These are phyloP conservation scores for Aphyosemion australe DNA, from an alignment of 2,113 vertebrate genomes.

Conservation along the genomic window DNA sequence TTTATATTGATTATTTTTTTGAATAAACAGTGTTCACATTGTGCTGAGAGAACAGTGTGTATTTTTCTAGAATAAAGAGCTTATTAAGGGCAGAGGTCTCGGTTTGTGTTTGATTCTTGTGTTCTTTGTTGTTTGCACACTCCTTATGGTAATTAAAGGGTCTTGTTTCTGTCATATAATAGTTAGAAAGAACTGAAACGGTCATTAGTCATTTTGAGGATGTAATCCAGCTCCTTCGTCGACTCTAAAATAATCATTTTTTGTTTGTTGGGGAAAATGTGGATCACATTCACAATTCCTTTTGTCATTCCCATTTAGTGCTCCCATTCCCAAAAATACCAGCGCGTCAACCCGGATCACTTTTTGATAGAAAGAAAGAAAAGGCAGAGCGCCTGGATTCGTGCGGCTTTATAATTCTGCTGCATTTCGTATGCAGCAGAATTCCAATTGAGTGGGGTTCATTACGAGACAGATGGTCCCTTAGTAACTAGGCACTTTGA, in stretches of 20 bases:
- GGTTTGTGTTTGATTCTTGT: constrained; percentile 11
- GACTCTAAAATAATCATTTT: no score
- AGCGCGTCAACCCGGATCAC: constrained; percentile 46
- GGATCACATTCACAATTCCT: constrained; percentile 14
- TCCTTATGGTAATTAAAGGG: not conserved
- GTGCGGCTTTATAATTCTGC: constrained; percentile 45
- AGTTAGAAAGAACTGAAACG: not conserved
- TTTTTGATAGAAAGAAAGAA: constrained; percentile 33
- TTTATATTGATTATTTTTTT: constrained; percentile 42
- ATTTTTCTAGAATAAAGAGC: constrained; percentile 1
- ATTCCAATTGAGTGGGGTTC: constrained; percentile 56
- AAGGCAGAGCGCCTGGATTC: constrained; percentile 29
- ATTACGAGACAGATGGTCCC: constrained; percentile 72
- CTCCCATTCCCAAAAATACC: constrained; percentile 32
- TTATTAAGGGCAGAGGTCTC: constrained; percentile 11
- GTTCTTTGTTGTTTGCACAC: not conserved
- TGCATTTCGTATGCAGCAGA: constrained; percentile 64
- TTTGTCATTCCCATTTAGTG: constrained; percentile 30
- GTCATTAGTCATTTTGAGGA: not conserved
- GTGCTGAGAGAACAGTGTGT: constrained; percentile 11
- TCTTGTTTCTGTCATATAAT: not conserved
- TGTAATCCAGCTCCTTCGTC: constrained; percentile 5
- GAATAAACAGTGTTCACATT: constrained; percentile 28
- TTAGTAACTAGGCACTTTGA: constrained; percentile 70
- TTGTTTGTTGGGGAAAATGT: not conserved